Conservation (phyloP, 2,113 vertebrate genomes). For the Callospermophilus lateralis region DNA sequence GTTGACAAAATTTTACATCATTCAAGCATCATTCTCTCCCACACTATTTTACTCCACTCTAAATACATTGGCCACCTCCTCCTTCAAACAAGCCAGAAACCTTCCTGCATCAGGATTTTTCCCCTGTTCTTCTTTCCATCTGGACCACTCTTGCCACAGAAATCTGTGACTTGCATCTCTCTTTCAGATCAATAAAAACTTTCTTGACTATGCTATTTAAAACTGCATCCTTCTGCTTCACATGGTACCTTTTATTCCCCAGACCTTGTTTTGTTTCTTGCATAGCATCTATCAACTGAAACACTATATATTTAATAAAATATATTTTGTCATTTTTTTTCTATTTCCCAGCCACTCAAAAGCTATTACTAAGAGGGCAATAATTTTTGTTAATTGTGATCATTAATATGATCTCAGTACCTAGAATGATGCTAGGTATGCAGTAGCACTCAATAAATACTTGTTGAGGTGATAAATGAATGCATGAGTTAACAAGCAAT, state of each 20-base stretch:
- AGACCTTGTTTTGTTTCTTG: not conserved
- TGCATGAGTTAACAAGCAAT: not conserved
- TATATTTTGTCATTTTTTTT: not conserved
- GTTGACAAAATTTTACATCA: not conserved
- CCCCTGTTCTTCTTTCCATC: not conserved
- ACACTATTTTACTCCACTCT: not conserved
- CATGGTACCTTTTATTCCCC: not conserved
- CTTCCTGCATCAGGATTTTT: not conserved
- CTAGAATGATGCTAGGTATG: not conserved
- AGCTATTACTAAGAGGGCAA: not conserved
- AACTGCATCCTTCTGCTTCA: not conserved
- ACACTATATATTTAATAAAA: not conserved
- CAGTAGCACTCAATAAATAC: not conserved
- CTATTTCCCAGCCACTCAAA: not conserved
- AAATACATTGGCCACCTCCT: not conserved
- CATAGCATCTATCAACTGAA: not conserved
- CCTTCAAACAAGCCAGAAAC: not conserved
- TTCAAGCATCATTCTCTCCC: not conserved
- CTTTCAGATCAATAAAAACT: not conserved
- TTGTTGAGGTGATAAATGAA: not conserved
- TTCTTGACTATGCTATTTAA: not conserved
- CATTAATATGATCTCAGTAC: not conserved
- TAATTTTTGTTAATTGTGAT: not conserved
- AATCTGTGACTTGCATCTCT: not conserved
- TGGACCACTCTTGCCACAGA: not conserved